Evolutionary conservation across 2,888 invertebrate species (phyloP), one percentile per base, ranked within the genome.

Genomic region (Ptilodon capucinus): DNA sequence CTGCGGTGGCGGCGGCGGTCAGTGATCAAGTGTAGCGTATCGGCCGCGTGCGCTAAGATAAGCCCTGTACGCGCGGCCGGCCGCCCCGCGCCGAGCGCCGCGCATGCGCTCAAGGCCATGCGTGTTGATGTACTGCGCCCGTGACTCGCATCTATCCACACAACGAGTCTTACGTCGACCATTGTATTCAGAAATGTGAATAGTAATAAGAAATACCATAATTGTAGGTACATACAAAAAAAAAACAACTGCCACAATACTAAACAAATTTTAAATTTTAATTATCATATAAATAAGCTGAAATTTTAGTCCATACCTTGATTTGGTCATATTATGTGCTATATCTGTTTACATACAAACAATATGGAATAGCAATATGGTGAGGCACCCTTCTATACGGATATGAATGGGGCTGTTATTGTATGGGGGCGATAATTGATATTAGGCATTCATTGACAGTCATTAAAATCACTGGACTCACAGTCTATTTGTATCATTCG

Each of bases 71-170:
- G 34, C 19, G 28, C 65, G 69, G 60, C 60, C 55, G 62, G 48
- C 52, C 44, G 54, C 51, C 60, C 60, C 14, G 23, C 16, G 55
- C 49, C 56, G 63, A 61, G 57, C 60, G 50, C 53, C 63, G 60
- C 64, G n/a, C 63, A 66, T 67, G 61, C 77, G 70, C 58, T 71
- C 84, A 88, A 88, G 88, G 88, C 77, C 85, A 66, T 64, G 60
- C 61, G 69, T 76, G 77, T 79, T 81, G 79, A 81, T 77, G 79
- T 79, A 76, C 67, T 65, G 62, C 66, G 74, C 74, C 81, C 84
- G 82, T 86, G 84, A 85, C 81, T 84, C 68, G 84, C 79, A 84
- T 86, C 71, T 74, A 74, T 74, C 71, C 74, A 73, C 76, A 77
- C 71, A 66, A 59, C 64, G 59, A 70, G 64, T 62, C 73, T 71